phyloP scores from a whole-genome alignment of 2,888 invertebrate species.

The Metallyticus violacea region DNA sequence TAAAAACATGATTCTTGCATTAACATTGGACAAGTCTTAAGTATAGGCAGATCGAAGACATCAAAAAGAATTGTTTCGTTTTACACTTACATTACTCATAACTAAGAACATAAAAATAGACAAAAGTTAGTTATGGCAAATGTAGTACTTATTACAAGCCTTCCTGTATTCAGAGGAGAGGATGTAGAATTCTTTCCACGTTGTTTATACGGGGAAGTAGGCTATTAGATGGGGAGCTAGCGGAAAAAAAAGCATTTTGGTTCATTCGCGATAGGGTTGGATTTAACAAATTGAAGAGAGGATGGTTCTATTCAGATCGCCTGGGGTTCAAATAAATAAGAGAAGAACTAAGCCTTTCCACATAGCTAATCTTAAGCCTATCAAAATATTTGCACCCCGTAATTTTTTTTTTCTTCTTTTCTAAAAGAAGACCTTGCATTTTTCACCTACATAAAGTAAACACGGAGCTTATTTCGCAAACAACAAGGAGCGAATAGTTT shows the following conservation, averaged over 20 bases:
- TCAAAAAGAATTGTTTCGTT: too few species aligned
- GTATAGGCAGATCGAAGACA: too few species aligned
- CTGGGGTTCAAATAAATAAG: not conserved
- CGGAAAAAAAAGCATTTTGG: not conserved
- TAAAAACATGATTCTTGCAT: too few species aligned
- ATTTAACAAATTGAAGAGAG: not conserved
- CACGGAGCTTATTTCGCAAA: not conserved
- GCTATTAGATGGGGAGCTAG: not conserved
- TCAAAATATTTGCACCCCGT: not conserved
- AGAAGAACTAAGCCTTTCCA: not conserved
- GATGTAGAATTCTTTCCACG: too few species aligned
- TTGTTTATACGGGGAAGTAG: not conserved
- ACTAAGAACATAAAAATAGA: too few species aligned
- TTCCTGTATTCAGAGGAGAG: too few species aligned
- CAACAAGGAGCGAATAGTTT: not conserved
- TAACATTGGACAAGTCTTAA: too few species aligned
- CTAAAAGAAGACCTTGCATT: not conserved
- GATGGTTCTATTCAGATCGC: not conserved
- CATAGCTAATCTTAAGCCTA: not conserved
- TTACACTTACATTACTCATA: too few species aligned
- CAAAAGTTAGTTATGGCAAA: too few species aligned
- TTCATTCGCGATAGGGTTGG: not conserved
- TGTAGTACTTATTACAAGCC: too few species aligned
- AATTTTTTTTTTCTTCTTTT: not conserved
- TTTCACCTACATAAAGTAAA: not conserved